Percentiles rank a stretch among this genome's conserved stretches.
These are phyloP conservation scores for Sebastes alutus DNA, from an alignment of 2,797 vertebrate species.

Conservation along the genomic window DNA sequence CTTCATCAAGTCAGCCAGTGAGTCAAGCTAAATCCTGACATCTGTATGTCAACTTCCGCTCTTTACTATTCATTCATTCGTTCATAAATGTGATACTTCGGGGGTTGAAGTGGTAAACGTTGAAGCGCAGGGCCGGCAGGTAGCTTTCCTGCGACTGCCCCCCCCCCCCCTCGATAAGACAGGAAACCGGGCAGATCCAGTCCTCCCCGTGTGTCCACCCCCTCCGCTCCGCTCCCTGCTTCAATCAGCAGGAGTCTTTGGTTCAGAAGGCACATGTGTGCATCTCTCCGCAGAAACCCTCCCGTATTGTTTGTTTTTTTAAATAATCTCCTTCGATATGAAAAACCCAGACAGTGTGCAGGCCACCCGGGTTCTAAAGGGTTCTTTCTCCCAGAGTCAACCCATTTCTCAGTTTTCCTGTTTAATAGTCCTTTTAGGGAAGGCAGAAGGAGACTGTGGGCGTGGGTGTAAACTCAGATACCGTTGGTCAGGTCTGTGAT, in stretches of 20 bases:
- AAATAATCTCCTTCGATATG: conserved; percentile 62
- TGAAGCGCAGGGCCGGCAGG: conserved; percentile 8
- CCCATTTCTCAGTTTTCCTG: conserved; percentile 54
- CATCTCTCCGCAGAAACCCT: conserved; percentile 54
- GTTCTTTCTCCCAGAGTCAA: conserved; percentile 10
- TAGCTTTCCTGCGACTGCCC: conserved; percentile 22
- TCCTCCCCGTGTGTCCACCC: conserved; percentile 2
- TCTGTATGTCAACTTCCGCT: conserved; percentile 4
- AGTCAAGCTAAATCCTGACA: conserved; percentile 31
- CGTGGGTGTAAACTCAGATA: conserved; percentile 83
- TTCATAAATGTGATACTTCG: background rate
- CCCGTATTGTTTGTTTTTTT: conserved; percentile 8
- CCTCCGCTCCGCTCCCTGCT: conserved; percentile 8
- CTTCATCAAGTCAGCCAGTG: background rate
- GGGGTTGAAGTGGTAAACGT: conserved; percentile 40
- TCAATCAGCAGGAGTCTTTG: conserved; percentile 71
- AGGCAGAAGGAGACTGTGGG: conserved; percentile 50
- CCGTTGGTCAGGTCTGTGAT: conserved; percentile 93
- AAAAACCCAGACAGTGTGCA: conserved; percentile 47
- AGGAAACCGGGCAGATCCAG: conserved; percentile 34
- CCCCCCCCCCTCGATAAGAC: background rate
- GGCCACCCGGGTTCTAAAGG: conserved; percentile 36
- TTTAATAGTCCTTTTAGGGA: conserved; percentile 58
- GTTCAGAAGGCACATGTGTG: conserved; percentile 82
- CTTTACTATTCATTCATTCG: conserved; percentile 2